These are phyloP conservation scores for Eupsilia transversa DNA, from an alignment of 2,888 invertebrate genomes.

Conservation along the genomic window DNA sequence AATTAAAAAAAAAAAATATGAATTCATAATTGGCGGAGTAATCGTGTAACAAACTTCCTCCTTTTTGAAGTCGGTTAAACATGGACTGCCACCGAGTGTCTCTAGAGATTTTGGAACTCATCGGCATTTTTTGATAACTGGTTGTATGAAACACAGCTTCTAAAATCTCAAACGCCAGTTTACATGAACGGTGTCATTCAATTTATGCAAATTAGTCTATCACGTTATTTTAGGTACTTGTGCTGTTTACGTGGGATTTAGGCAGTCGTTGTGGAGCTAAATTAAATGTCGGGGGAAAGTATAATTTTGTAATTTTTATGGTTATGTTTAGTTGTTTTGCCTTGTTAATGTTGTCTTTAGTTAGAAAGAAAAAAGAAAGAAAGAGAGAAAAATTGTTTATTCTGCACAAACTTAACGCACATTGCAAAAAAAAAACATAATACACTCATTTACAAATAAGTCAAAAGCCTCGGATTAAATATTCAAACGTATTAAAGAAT, in stretches of 20 bases:
- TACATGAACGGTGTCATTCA: conserved; percentile 63
- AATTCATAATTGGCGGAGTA: too few species aligned
- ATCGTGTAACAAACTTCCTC: too few species aligned
- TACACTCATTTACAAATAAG: too few species aligned
- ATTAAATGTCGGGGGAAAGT: conserved; percentile 10
- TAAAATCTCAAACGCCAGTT: conserved; percentile 9
- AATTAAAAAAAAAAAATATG: too few species aligned
- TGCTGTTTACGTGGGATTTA: conserved; percentile 36
- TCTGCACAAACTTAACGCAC: too few species aligned
- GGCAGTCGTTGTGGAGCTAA: neutral
- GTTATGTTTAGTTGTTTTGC: neutral
- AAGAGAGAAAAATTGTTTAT: too few species aligned
- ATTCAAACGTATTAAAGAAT: too few species aligned
- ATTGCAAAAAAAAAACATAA: too few species aligned
- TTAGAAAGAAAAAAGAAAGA: too few species aligned
- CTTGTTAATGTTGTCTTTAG: neutral
- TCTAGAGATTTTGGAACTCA: neutral
- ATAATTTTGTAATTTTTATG: conserved; percentile 32
- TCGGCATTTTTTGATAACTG: neutral
- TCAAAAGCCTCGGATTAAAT: too few species aligned
- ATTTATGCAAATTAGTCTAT: conserved; percentile 65
- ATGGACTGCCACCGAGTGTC: too few species aligned
- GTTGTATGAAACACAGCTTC: neutral
- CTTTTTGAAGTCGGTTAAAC: too few species aligned
- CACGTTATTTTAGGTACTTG: conserved; percentile 44